phyloP scores from a whole-genome alignment of 1,140 invertebrate genomes.

The Drosophila prosaltans region DNA sequence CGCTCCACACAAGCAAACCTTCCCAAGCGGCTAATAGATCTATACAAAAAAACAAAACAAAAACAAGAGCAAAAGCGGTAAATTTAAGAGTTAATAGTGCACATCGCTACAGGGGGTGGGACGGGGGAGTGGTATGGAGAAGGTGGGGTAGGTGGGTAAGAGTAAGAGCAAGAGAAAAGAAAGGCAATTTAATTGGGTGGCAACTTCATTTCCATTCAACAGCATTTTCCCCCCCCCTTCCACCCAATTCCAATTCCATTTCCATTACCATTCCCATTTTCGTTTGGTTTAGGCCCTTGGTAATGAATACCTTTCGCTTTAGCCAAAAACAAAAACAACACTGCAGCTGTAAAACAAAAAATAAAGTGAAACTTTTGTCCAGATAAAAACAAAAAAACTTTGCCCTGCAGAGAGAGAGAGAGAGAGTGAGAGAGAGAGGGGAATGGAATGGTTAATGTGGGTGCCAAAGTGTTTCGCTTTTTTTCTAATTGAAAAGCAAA shows the following conservation, averaged over 20 bases:
- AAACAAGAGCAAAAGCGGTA: constrained; percentile 26
- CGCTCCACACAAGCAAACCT: constrained; percentile 80
- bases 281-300: constrained; percentile 39
- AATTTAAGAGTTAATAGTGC: constrained; percentile 45
- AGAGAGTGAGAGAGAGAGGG: neutral
- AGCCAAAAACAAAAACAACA: constrained; percentile 15
- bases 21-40: constrained; percentile 81
- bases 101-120: neutral
- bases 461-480: neutral
- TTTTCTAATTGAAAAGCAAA: constrained; percentile 3
- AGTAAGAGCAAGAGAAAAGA: constrained; percentile 29
- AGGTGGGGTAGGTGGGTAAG: constrained; percentile 22
- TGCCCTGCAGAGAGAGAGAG: neutral
- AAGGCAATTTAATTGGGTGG: constrained; percentile 60
- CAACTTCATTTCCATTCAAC: constrained; percentile 28
- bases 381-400: constrained; percentile 15
- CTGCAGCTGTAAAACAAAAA: neutral
- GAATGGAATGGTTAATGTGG: neutral
- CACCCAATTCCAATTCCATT: constrained; percentile 29
- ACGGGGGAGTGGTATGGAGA: constrained; percentile 9
- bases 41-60: constrained; percentile 40
- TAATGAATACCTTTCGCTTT: constrained; percentile 61
- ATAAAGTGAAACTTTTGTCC: constrained; percentile 64
- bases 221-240: constrained; percentile 9
- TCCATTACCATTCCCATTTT: constrained; percentile 14